Percentiles rank a stretch among this genome's conserved stretches.
Evolutionary conservation across 2,888 invertebrate genomes (phyloP).

Genomic region (Odontocolon sp.): DNA sequence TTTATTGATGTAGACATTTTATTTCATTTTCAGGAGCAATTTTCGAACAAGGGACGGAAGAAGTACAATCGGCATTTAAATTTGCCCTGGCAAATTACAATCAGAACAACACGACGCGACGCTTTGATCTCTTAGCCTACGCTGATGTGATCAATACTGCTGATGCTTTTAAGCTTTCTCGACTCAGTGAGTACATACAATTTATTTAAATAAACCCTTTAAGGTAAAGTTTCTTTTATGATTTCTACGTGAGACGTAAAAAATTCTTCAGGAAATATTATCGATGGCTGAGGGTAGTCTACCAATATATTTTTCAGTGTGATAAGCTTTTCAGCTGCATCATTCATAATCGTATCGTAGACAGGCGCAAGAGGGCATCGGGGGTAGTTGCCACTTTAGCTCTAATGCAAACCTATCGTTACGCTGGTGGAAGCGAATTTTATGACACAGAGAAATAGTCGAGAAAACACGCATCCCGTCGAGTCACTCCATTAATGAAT

Average conservation of each 20-base stretch:
- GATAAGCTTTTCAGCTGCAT: background rate
- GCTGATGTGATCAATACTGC: conserved; percentile 96
- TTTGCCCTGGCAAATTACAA: conserved; percentile 94
- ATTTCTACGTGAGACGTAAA: background rate
- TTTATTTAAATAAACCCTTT: too few species aligned
- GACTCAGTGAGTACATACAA: conserved; percentile 92
- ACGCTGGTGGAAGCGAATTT: conserved; percentile 6
- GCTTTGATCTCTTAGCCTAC: conserved; percentile 93
- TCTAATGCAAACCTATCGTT: conserved; percentile 27
- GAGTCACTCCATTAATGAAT: background rate
- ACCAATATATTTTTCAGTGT: background rate
- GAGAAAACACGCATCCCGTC: background rate
- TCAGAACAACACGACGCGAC: conserved; percentile 89
- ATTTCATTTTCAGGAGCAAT: conserved; percentile 88
- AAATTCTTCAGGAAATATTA: background rate
- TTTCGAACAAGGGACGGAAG: conserved; percentile 95
- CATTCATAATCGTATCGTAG: conserved; percentile 10
- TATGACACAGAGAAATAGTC: background rate
- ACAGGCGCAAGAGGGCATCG: background rate
- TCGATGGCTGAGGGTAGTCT: background rate
- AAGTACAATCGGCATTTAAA: conserved; percentile 96
- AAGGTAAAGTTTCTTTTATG: background rate
- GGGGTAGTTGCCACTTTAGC: conserved; percentile 17
- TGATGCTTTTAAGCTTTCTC: conserved; percentile 95
- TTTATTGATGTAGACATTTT: background rate